phyloP scores from a whole-genome alignment of 2,797 vertebrate species.

The Iguana delicatissima region DNA sequence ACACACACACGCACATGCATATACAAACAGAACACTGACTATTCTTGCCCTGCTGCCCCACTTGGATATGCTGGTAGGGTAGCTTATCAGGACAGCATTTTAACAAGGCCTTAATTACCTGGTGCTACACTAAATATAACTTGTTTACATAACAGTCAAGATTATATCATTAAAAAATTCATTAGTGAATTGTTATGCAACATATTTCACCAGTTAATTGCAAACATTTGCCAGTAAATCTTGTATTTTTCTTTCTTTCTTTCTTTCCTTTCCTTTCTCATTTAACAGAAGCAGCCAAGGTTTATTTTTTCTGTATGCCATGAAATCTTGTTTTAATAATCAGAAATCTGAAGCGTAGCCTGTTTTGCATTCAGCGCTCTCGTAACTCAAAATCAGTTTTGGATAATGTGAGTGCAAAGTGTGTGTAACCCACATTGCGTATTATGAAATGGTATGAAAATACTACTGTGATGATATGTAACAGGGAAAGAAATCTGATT shows the following conservation, averaged over 20 bases:
- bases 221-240: constrained; percentile 7
- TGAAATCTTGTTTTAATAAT: constrained; percentile 15
- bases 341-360: constrained; percentile 21
- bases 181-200: constrained; percentile 1
- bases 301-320: constrained; percentile 21
- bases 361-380: constrained; percentile 41
- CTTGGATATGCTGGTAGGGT: neutral
- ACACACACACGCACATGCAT: too few species aligned
- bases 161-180: neutral
- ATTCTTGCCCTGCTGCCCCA: neutral
- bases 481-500: neutral
- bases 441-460: neutral
- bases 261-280: constrained; percentile 18
- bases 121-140: neutral
- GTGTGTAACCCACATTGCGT: neutral
- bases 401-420: neutral
- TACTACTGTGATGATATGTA: neutral
- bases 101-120: constrained; percentile 1
- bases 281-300: constrained; percentile 36
- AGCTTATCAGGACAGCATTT: neutral
- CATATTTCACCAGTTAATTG: constrained; percentile 21
- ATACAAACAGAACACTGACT: neutral
- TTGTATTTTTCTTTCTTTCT: neutral
- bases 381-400: constrained; percentile 36
- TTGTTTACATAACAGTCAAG: neutral